These are phyloP conservation scores for Halesus radiatus DNA, from an alignment of 1,140 invertebrate genomes.

Conservation along the genomic window DNA sequence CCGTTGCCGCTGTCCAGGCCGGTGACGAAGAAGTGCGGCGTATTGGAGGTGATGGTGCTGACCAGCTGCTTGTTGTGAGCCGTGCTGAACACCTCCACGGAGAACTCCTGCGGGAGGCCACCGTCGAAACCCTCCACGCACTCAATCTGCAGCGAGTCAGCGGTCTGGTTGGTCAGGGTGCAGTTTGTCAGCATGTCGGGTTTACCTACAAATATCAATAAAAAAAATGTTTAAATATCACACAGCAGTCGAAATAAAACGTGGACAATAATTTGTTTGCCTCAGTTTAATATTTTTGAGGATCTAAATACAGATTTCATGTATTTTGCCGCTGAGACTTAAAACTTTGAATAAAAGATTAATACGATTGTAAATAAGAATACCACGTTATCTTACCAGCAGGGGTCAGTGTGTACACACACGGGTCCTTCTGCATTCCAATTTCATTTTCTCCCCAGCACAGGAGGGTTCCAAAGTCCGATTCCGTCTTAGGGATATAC, in stretches of 20 bases:
- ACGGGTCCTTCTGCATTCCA: slow-evolving; percentile 77
- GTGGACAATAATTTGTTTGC: too few relatives aligned
- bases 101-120: slow-evolving; percentile 78
- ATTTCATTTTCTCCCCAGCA: slow-evolving; percentile 81
- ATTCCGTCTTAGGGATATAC: slow-evolving; percentile 79
- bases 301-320: too few relatives aligned
- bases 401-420: slow-evolving; percentile 80
- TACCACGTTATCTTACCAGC: slow-evolving; percentile 73
- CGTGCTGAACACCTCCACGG: slow-evolving; percentile 76
- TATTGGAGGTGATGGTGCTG: slow-evolving; percentile 69
- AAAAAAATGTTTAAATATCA: too few relatives aligned
- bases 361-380: background rate
- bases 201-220: slow-evolving; percentile 73
- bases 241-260: too few relatives aligned
- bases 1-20: slow-evolving; percentile 75
- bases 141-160: slow-evolving; percentile 81
- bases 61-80: slow-evolving; percentile 68
- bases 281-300: too few relatives aligned
- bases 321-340: too few relatives aligned
- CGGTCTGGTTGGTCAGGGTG: slow-evolving; percentile 82
- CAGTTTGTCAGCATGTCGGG: slow-evolving; percentile 86
- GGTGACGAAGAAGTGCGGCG: slow-evolving; percentile 72
- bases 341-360: background rate
- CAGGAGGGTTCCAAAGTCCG: slow-evolving; percentile 79
- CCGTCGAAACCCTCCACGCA: slow-evolving; percentile 87